These are phyloP conservation scores for Tinea pellionella DNA, from an alignment of 2,888 invertebrate genomes.

Conservation along the genomic window DNA sequence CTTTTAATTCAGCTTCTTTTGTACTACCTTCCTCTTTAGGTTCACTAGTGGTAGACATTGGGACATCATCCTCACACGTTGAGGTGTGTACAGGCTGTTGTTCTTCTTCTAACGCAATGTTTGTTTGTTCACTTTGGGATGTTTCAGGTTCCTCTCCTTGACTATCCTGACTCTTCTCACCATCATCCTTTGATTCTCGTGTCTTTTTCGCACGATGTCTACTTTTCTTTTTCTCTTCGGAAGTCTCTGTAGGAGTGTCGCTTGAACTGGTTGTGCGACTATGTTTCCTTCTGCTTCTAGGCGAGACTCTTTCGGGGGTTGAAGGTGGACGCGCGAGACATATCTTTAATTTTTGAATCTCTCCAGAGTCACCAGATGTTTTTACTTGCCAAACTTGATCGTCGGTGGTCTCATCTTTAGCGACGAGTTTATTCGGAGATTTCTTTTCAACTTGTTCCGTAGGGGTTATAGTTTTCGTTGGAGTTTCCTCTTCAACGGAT, in stretches of 20 bases:
- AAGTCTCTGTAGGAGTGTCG: slow-evolving; percentile 53
- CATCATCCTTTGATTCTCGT: slow-evolving; percentile 44
- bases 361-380: slow-evolving; percentile 59
- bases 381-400: slow-evolving; percentile 68
- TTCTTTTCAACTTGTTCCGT: slow-evolving; percentile 33
- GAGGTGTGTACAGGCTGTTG: slow-evolving; percentile 31
- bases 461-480: slow-evolving; percentile 25
- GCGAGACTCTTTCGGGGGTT: slow-evolving; percentile 63
- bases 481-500: slow-evolving; percentile 43
- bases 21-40: slow-evolving; percentile 28
- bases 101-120: slow-evolving; percentile 20
- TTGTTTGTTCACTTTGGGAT: slow-evolving; percentile 25
- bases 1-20: slow-evolving; percentile 22
- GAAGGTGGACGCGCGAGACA: slow-evolving; percentile 70
- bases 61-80: slow-evolving; percentile 26
- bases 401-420: slow-evolving; percentile 42
- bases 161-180: slow-evolving; percentile 42
- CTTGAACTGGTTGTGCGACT: slow-evolving; percentile 60
- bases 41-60: slow-evolving; percentile 37
- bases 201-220: slow-evolving; percentile 47
- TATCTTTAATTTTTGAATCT: slow-evolving; percentile 74
- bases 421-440: slow-evolving; percentile 26
- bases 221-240: slow-evolving; percentile 55
- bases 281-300: slow-evolving; percentile 62
- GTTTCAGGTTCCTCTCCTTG: slow-evolving; percentile 31